These are phyloP conservation scores for Tridacna crocea DNA, from an alignment of 2,888 invertebrate genomes.

Conservation along the genomic window DNA sequence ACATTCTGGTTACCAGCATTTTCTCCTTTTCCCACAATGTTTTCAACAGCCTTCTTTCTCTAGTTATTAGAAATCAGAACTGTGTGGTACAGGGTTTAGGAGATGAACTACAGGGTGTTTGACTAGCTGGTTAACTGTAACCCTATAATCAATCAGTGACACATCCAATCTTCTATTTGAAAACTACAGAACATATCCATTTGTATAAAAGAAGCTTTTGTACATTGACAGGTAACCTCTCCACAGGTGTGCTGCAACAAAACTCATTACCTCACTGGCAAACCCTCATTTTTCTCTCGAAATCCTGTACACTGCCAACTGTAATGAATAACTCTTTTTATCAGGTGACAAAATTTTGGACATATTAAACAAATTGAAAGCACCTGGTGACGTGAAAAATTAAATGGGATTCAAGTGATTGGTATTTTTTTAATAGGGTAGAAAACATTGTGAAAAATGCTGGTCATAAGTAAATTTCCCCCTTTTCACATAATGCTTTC, in stretches of 20 bases:
- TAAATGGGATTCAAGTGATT: too few species aligned
- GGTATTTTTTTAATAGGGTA: too few species aligned
- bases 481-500: too few species aligned
- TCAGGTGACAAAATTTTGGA: too few species aligned
- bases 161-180: neutral
- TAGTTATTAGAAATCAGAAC: neutral
- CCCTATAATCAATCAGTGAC: neutral
- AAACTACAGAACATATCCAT: neutral
- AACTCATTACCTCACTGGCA: neutral
- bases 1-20: neutral
- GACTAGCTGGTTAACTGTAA: neutral
- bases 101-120: neutral
- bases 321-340: too few species aligned
- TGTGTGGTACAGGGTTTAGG: neutral
- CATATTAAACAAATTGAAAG: too few species aligned
- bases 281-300: too few species aligned
- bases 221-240: conserved; percentile 13
- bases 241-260: conserved; percentile 17
- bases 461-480: too few species aligned
- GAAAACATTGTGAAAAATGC: too few species aligned
- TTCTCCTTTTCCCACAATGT: neutral
- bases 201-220: conserved; percentile 13
- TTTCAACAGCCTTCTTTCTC: neutral
- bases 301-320: too few species aligned
- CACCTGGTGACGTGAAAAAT: too few species aligned